Evolutionary conservation across 2,113 vertebrate genomes (phyloP), one percentile per base, ranked within the genome.

Genomic region (Poecile atricapillus): DNA sequence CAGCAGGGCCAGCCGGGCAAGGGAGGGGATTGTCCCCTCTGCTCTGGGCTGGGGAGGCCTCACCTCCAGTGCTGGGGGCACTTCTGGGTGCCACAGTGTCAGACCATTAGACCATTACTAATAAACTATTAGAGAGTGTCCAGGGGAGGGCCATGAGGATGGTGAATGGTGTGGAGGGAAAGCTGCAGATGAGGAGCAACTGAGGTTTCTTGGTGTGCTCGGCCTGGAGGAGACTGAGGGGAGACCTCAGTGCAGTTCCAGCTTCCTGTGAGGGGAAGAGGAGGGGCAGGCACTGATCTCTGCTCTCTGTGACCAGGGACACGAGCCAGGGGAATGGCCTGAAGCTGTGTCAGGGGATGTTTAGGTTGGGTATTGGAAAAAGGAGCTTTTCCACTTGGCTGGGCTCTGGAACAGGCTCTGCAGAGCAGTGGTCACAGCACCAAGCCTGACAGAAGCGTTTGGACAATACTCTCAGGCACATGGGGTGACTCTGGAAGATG

Each of bases 101-200:
- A 39, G 39, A 39, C 39, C 12, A 39, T 39, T 39, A 39, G 39
- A 39, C 39, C 39, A 39, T 39, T 39, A 12, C 39, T 39, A 39
- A 39, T 39, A 43, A 43, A 43, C 43, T 21, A 2, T 7, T 1
- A 17, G 13, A 20, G 19, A 27, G 10, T 5, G 13, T 41, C 70
- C 60, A 20, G 9, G 49, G 50, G 12, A 64, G 2, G 19, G 7
- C 23, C 8, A 3, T 2, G 12, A 28, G 23, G 30, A 10, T 30
- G n/a, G 28, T 64, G 82, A 75, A 5, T 19, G 8, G 24, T 10
- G 19, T 23, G 5, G 14, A 47, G 23, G 50, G 12, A 28, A 47
- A 28, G 43, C 10, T 39, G 39, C 3, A 1, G 7, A 5, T 0
- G 2, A n/a, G 43, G 24, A 56, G 43, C 0, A 0, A 1, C 10